Base-by-base conservation (phyloP, 2,888 invertebrate genomes). In the Phengaris arion region DNA sequence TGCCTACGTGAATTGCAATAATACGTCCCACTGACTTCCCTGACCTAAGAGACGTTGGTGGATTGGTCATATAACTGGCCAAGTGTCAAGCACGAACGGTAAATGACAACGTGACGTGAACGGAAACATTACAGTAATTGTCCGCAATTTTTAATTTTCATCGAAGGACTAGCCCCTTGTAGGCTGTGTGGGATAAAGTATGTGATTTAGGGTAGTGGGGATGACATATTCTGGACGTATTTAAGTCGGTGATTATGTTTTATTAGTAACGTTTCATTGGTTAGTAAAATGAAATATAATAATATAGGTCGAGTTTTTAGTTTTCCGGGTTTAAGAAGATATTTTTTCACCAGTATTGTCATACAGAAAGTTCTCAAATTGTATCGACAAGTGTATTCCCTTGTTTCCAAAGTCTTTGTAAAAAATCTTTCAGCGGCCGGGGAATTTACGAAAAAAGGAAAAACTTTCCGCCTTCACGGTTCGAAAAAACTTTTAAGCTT, bases 391-490 rank as follows among this genome's bases (percentile, higher is more conserved):
- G 72, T 35, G 72, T 54, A 15, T 48, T 70, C 70, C 70, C 72
- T 54, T 72, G 72, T 72, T 52, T 13, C 54, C 52, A 72, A 64
- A 54, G 48, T 48, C 48, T 48, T 72, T 72, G 72, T 35, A 72
- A 72, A 72, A 72, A 72, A 72, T 52, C 72, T 54, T 52, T 48
- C 70, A 70, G 51, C 70, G 70, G 70, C 70, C 13, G 15, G 72
- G 54, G 72, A 72, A 54, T 45, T 35, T 4, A 72, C n/a, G 70
- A 70, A 48, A 52, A 35, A 52, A 35, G 52, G 54, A 54, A 35
- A 52, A 72, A 72, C 52, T 52, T 52, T 54, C 54, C 69, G 35
- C 15, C 70, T 70, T 48, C 48, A 51, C 72, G 52, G 72, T 52
- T 54, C 52, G 52, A 52, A 15, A 54, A 72, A 72, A 72, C 52